A percentile compares a stretch with the other conserved stretches of the same genome.
These are phyloP conservation scores for Barnardius zonarius DNA, from an alignment of 2,113 vertebrate genomes.

Conservation along the genomic window DNA sequence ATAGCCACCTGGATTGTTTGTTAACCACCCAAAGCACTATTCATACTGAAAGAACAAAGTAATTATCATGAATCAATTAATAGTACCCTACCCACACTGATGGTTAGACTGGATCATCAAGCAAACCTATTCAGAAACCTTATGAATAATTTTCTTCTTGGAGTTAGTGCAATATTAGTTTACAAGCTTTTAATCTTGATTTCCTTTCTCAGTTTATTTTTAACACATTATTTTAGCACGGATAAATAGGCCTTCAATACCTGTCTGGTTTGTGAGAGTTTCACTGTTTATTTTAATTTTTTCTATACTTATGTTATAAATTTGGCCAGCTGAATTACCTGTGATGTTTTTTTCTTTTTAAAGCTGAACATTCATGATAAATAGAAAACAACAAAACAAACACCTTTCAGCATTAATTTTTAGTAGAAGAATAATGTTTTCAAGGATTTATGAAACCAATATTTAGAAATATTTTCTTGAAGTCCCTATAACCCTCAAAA, in stretches of 20 bases:
- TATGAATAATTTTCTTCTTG: background rate
- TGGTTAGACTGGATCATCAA: background rate
- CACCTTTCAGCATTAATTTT: background rate
- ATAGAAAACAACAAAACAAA: background rate
- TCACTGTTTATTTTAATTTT: background rate
- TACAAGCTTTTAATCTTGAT: background rate
- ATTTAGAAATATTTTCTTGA: background rate
- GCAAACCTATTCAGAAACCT: background rate
- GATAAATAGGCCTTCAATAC: background rate
- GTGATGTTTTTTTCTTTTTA: background rate
- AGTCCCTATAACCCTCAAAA: background rate
- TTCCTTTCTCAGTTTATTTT: background rate
- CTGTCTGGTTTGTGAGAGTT: background rate
- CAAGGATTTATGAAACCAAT: background rate
- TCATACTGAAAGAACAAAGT: background rate
- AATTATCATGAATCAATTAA: slow-evolving; percentile 4
- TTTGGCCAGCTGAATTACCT: background rate
- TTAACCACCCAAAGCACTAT: background rate
- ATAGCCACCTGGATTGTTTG: background rate
- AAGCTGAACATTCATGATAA: background rate
- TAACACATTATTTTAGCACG: background rate
- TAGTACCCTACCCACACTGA: background rate
- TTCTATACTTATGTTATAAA: background rate
- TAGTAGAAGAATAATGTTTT: background rate
- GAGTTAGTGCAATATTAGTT: background rate